phyloP scores from a whole-genome alignment of 2,888 invertebrate species.

The Ormyrus nitidulus region DNA sequence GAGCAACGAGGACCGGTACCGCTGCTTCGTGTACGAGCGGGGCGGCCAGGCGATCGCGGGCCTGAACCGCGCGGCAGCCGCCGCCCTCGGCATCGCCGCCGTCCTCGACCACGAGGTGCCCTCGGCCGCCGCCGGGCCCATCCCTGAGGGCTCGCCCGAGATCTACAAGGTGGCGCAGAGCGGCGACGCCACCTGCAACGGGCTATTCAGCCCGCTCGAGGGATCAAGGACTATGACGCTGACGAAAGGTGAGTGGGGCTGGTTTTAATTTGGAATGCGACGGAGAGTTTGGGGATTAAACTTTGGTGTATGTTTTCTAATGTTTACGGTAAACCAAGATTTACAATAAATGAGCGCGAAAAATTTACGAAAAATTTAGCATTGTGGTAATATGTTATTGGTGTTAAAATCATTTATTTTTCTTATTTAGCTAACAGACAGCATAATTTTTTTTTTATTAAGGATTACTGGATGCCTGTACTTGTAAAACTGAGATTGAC shows the following conservation, averaged over 20 bases:
- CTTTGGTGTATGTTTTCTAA: no score
- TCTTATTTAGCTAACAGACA: no score
- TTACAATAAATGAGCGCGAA: no score
- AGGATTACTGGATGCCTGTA: no score
- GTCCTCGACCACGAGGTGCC: constrained; percentile 70
- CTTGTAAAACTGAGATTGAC: no score
- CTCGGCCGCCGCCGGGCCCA: constrained; percentile 65
- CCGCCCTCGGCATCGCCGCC: constrained; percentile 64
- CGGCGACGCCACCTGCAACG: constrained; percentile 95
- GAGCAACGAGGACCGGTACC: constrained; percentile 93
- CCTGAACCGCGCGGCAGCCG: constrained; percentile 67
- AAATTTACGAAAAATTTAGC: no score
- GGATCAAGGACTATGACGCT: constrained; percentile 90
- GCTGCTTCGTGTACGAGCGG: constrained; percentile 96
- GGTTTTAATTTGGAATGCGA: background rate
- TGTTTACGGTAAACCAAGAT: no score
- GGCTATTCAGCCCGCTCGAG: constrained; percentile 92
- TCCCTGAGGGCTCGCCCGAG: constrained; percentile 70
- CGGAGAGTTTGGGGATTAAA: no score
- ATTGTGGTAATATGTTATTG: no score
- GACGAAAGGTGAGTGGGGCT: constrained; percentile 81
- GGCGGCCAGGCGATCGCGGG: constrained; percentile 75
- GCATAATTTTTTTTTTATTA: no score
- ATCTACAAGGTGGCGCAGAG: constrained; percentile 90
- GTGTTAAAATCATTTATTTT: no score